Percentiles rank a stretch among this genome's conserved stretches.
Evolutionary conservation across 2,888 invertebrate species (phyloP).

Genomic region (Drosophila mimetica): DNA sequence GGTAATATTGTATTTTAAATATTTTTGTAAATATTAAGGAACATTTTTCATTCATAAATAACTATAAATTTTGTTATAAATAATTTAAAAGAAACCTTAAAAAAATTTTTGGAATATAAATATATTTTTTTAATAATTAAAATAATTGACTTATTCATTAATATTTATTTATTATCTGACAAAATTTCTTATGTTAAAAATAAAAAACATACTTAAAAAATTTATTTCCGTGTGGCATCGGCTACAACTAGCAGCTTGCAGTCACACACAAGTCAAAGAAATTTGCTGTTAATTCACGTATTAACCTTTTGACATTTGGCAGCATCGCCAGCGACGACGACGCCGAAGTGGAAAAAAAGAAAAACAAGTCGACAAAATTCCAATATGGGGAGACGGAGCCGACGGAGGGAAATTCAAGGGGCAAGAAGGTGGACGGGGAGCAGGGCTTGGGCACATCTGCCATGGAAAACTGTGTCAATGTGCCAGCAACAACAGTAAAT

Average conservation of each 20-base stretch:
- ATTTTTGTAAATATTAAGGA: too few relatives aligned
- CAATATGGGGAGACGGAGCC: slow-evolving; percentile 48
- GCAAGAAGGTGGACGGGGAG: slow-evolving; percentile 1
- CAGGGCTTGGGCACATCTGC: slow-evolving; percentile 67
- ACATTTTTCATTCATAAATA: too few relatives aligned
- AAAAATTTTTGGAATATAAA: too few relatives aligned
- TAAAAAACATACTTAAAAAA: too few relatives aligned
- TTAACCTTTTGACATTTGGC: slow-evolving; percentile 83
- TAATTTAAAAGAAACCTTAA: too few relatives aligned
- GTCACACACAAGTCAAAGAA: slow-evolving; percentile 77
- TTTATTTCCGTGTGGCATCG: slow-evolving; percentile 2
- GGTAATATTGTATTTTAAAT: too few relatives aligned
- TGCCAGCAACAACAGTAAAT: slow-evolving; percentile 53
- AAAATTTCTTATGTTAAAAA: too few relatives aligned
- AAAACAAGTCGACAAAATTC: slow-evolving; percentile 75
- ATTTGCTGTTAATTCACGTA: slow-evolving; percentile 82
- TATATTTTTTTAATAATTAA: too few relatives aligned
- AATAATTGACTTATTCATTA: too few relatives aligned
- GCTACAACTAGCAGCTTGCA: slow-evolving; percentile 52
- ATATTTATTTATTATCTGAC: too few relatives aligned
- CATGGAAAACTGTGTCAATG: slow-evolving; percentile 73
- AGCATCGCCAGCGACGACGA: slow-evolving; percentile 59
- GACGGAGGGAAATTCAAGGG: slow-evolving; percentile 6
- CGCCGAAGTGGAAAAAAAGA: slow-evolving; percentile 35
- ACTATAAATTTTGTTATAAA: too few relatives aligned